Conservation (phyloP, 2,797 vertebrate species). For the Poecile montanus region DNA sequence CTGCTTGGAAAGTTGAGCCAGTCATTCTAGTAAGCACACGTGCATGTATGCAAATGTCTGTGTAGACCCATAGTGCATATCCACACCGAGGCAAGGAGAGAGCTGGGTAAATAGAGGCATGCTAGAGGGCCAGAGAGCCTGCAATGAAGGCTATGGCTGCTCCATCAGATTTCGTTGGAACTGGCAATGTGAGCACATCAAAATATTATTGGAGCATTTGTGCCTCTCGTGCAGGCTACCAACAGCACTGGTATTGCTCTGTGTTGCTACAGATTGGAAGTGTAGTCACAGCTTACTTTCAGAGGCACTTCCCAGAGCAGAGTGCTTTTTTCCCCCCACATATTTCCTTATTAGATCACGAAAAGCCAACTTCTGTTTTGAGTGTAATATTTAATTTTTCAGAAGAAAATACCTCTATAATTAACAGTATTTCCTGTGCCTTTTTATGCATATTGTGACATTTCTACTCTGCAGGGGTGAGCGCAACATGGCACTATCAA, state of each 20-base stretch:
- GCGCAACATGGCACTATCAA: not conserved
- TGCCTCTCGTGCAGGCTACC: not conserved
- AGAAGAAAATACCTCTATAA: not conserved
- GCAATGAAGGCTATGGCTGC: not conserved
- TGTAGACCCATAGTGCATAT: not conserved
- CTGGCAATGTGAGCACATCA: not conserved
- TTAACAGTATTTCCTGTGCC: not conserved
- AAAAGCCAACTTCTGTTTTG: not conserved
- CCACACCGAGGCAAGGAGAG: not conserved
- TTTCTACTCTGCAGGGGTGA: slow-evolving; percentile 3
- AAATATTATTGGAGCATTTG: fast-evolving
- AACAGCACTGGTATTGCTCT: not conserved
- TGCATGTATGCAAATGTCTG: fast-evolving
- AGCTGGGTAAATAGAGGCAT: not conserved
- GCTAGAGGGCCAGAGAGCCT: not conserved
- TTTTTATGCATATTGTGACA: not conserved
- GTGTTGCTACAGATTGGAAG: not conserved
- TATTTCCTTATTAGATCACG: not conserved
- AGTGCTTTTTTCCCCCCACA: not conserved
- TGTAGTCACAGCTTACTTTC: not conserved
- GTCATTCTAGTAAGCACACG: not conserved
- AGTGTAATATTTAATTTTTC: not conserved
- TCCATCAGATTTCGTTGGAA: not conserved
- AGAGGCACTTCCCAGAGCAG: not conserved
- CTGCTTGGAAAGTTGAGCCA: not conserved